Percentiles rank a stretch among this genome's conserved stretches.
Evolutionary conservation across 2,113 vertebrate species (phyloP).

Genomic region (Saguinus midas): DNA sequence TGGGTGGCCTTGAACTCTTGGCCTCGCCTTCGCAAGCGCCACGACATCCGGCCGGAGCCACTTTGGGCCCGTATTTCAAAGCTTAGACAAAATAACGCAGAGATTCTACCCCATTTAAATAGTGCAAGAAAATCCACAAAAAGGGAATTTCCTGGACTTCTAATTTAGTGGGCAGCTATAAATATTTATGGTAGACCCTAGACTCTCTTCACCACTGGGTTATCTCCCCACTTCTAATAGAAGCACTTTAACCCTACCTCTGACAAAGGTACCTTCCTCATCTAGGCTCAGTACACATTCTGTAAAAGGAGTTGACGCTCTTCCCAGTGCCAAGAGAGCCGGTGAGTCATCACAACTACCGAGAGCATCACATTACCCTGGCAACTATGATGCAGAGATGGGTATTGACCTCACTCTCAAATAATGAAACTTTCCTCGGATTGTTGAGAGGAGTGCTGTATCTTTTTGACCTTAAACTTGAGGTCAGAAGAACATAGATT

Average conservation of each 20-base stretch:
- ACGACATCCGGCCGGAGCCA: no score
- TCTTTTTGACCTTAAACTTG: neutral
- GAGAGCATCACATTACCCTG: neutral
- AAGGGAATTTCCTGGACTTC: neutral
- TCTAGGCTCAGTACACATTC: neutral
- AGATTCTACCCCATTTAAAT: neutral
- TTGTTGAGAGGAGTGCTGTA: neutral
- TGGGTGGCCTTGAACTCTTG: no score
- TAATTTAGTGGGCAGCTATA: neutral
- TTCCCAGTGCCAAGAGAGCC: neutral
- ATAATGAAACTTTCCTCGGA: neutral
- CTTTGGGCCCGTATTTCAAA: no score
- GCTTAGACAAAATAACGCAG: constrained; percentile 42
- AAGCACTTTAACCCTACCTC: neutral
- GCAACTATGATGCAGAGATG: neutral
- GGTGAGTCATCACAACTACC: neutral
- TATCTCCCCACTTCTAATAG: neutral
- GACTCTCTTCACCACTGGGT: neutral
- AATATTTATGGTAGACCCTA: neutral
- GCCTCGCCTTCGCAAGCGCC: no score
- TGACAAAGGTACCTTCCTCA: neutral
- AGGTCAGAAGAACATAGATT: neutral
- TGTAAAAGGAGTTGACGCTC: neutral
- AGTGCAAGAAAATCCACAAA: constrained; percentile 17
- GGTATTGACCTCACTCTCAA: neutral